A percentile compares a stretch with the other conserved stretches of the same genome.
Evolutionary conservation across 2,797 vertebrate species (phyloP).

Genomic region (Parauchenoglanis ngamensis): DNA sequence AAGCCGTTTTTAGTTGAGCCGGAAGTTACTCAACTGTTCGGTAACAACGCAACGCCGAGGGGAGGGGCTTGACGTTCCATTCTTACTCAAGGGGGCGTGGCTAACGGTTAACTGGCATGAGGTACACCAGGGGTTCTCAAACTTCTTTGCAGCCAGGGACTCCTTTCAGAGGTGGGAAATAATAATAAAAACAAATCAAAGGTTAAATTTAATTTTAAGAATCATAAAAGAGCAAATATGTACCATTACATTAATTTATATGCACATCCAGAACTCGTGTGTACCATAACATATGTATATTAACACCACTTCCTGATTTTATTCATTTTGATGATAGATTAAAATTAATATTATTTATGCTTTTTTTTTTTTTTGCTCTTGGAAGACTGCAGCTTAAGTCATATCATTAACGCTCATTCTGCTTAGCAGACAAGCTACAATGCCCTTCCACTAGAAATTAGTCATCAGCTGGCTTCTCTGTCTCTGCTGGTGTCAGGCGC

Average conservation of each 20-base stretch:
- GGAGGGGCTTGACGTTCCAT: neutral
- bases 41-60: neutral
- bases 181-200: neutral
- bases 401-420: too few species aligned
- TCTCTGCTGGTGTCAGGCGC: too few species aligned
- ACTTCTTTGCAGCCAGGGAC: neutral
- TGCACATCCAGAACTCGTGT: too few species aligned
- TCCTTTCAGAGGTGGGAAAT: neutral
- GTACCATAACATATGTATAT: too few species aligned
- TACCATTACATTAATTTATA: neutral
- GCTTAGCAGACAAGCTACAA: too few species aligned
- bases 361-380: too few species aligned
- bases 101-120: rapidly evolving
- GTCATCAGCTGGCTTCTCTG: too few species aligned
- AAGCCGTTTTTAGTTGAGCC: neutral
- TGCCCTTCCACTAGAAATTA: too few species aligned
- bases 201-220: neutral
- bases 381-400: too few species aligned
- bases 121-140: neutral
- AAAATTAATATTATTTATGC: too few species aligned
- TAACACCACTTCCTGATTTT: too few species aligned
- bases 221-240: neutral
- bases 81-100: neutral
- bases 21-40: neutral
- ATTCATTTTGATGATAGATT: too few species aligned